Percentiles rank a stretch among this genome's conserved stretches.
Conservation (phyloP, 2,888 invertebrate genomes). For the Drosophila glabriapex region DNA sequence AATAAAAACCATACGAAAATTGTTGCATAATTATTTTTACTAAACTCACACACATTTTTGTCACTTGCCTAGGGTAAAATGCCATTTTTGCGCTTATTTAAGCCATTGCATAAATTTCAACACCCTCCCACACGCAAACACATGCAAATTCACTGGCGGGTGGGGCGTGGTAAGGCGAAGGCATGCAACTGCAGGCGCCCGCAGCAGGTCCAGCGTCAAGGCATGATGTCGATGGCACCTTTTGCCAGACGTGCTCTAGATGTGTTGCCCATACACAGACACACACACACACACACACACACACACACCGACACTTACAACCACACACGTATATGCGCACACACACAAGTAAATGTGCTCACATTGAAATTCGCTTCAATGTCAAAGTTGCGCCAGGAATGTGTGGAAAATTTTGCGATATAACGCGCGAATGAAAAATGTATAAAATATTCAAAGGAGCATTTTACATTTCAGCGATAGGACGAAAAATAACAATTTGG, state of each 20-base stretch:
- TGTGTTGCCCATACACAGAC: constrained; percentile 38
- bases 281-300: constrained; percentile 8
- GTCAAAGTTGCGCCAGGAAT: constrained; percentile 69
- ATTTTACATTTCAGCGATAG: constrained; percentile 42
- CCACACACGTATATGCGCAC: constrained; percentile 6
- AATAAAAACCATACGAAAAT: constrained; percentile 23
- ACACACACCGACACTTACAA: constrained; percentile 1
- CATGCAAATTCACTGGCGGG: constrained; percentile 68
- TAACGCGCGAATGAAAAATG: constrained; percentile 74
- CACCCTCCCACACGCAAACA: constrained; percentile 34
- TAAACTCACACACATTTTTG: constrained; percentile 63
- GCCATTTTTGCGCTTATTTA: constrained; percentile 79
- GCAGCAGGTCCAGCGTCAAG: constrained; percentile 46
- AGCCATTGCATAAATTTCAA: constrained; percentile 79
- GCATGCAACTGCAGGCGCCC: constrained; percentile 71
- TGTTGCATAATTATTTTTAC: constrained; percentile 73
- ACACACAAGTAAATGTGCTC: constrained; percentile 11
- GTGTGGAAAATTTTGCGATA: constrained; percentile 71
- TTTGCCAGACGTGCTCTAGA: constrained; percentile 61
- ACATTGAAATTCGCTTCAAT: constrained; percentile 56
- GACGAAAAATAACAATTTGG: constrained; percentile 17
- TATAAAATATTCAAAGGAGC: constrained; percentile 75
- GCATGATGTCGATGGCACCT: constrained; percentile 54
- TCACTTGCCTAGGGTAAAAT: constrained; percentile 70
- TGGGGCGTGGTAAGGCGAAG: constrained; percentile 46